These are phyloP conservation scores for Gallinago jamesoni DNA, from an alignment of 2,113 vertebrate genomes.

Conservation along the genomic window DNA sequence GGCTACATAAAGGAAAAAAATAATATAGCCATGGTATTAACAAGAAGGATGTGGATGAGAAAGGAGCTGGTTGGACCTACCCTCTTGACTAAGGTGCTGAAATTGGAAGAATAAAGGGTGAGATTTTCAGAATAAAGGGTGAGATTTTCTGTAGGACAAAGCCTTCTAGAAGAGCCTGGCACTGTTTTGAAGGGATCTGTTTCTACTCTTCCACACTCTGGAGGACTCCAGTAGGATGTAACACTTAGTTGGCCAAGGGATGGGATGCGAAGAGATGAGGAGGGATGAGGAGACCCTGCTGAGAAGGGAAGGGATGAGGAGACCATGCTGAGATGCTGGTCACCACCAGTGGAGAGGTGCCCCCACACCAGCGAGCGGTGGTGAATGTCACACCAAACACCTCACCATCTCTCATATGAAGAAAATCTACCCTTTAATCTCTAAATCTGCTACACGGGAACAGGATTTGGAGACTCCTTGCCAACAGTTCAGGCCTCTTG, in stretches of 20 bases:
- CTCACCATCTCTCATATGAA: background rate
- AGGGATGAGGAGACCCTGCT: no score
- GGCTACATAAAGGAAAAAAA: background rate
- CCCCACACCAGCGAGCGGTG: rapidly evolving
- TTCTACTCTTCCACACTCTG: background rate
- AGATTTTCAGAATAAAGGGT: background rate
- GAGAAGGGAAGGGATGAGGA: background rate
- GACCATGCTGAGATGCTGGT: background rate
- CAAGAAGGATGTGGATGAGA: background rate
- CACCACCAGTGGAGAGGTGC: background rate
- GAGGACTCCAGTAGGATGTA: background rate
- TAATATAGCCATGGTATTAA: background rate
- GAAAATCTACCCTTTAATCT: background rate
- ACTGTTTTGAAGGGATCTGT: background rate
- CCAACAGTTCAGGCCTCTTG: background rate
- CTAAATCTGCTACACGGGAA: background rate
- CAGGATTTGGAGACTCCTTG: background rate
- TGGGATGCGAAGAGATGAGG: no score
- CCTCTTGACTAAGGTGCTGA: background rate
- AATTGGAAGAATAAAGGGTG: background rate
- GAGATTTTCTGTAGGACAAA: background rate
- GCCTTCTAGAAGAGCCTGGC: background rate
- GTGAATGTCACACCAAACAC: background rate
- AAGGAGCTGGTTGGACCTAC: background rate
- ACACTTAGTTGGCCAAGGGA: background rate